Percentiles rank a stretch among this genome's conserved stretches.
Conservation (phyloP, 2,113 vertebrate species). For the Catharus fuscescens region DNA sequence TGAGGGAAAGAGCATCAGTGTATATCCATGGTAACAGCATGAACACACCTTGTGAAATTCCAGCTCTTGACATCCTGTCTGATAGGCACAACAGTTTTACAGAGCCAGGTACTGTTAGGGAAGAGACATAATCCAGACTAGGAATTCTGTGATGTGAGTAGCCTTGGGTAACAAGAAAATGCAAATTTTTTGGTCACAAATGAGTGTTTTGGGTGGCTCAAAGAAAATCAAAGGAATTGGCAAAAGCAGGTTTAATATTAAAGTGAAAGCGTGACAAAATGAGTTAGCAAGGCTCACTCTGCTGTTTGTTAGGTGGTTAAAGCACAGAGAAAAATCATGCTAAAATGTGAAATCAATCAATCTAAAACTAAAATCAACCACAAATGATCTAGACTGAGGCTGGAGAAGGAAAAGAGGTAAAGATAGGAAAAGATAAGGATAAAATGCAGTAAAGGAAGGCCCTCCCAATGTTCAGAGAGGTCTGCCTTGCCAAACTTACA, state of each 20-base stretch:
- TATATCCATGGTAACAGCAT: not conserved
- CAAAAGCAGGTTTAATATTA: not conserved
- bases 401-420: not conserved
- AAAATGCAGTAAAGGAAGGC: not conserved
- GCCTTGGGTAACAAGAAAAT: not conserved
- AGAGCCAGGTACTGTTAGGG: accelerated
- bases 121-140: not conserved
- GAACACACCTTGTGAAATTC: not conserved
- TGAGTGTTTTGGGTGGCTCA: not conserved
- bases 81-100: not conserved
- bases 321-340: not conserved
- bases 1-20: not conserved
- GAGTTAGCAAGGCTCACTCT: not conserved
- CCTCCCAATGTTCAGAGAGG: not conserved
- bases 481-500: not conserved
- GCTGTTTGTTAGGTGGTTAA: not conserved
- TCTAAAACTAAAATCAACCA: not conserved
- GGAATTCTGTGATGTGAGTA: not conserved
- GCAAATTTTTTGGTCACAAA: not conserved
- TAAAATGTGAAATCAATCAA: not conserved
- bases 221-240: not conserved
- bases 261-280: accelerated
- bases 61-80: not conserved
- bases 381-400: not conserved
- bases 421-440: not conserved